Conservation (phyloP, 2,888 invertebrate genomes). For the Eueremaeus valkanovi region DNA sequence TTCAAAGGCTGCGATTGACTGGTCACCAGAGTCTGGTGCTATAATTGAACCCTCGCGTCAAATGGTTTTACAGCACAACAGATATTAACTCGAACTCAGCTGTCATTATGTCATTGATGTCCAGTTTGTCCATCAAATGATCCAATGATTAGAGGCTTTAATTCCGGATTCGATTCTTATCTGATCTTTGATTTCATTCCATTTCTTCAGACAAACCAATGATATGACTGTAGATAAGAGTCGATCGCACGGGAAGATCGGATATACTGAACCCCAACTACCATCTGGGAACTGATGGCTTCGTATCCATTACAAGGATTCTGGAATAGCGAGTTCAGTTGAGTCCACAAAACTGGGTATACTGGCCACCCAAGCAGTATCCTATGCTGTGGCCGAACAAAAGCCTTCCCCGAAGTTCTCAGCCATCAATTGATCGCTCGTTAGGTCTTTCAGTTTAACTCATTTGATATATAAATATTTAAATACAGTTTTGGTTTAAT, state of each 20-base stretch:
- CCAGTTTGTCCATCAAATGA: neutral
- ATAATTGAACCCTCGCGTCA: too few species aligned
- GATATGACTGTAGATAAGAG: neutral
- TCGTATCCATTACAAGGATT: neutral
- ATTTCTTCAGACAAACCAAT: neutral
- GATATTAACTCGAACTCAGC: neutral
- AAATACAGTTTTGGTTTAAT: too few species aligned
- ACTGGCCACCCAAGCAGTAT: neutral
- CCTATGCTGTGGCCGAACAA: neutral
- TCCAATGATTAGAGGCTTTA: neutral
- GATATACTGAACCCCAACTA: neutral
- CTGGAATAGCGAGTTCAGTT: neutral
- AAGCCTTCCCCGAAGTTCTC: neutral
- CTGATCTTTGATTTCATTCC: neutral
- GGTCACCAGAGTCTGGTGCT: too few species aligned
- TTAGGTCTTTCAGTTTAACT: too few species aligned
- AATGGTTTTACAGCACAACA: too few species aligned
- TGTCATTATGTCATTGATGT: neutral
- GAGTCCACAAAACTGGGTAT: neutral
- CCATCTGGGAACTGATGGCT: neutral
- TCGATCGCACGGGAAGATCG: neutral
- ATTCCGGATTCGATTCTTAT: neutral
- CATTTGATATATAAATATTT: too few species aligned
- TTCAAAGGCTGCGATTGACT: too few species aligned
- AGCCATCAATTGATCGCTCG: too few species aligned